phyloP scores from a whole-genome alignment of 2,113 vertebrate genomes.

The Hipposideros armiger region DNA sequence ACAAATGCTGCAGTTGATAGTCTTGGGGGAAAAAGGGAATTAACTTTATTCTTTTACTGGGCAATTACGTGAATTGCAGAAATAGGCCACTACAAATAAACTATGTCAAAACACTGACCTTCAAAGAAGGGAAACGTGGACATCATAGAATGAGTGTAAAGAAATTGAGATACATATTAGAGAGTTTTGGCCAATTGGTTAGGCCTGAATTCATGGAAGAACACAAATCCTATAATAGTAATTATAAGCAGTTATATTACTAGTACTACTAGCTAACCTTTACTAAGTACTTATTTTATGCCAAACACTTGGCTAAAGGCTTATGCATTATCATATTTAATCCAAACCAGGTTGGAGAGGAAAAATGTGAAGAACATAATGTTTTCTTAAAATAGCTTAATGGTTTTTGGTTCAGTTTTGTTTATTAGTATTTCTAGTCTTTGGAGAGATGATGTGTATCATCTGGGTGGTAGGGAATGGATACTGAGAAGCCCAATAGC shows the following conservation, averaged over 20 bases:
- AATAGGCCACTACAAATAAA: conserved; percentile 76
- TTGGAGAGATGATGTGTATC: not conserved
- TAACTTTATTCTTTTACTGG: conserved; percentile 80
- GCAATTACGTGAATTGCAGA: conserved; percentile 79
- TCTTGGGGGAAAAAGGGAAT: conserved; percentile 66
- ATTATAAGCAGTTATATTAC: conserved; percentile 25
- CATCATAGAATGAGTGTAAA: conserved; percentile 4
- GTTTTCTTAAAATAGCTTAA: conserved; percentile 27
- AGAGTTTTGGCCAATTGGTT: conserved; percentile 13
- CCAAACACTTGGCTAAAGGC: conserved; percentile 23
- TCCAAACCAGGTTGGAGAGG: conserved; percentile 30
- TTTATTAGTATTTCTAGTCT: not conserved
- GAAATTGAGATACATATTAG: conserved; percentile 36
- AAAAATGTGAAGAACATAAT: conserved; percentile 12
- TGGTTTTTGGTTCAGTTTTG: not conserved
- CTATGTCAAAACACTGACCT: conserved; percentile 77
- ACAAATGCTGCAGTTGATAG: conserved; percentile 68
- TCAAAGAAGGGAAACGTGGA: conserved; percentile 66
- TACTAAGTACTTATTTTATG: conserved; percentile 34
- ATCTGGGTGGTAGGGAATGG: not conserved
- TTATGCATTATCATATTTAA: conserved; percentile 52
- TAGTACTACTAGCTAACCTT: not conserved
- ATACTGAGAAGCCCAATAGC: not conserved
- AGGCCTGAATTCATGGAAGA: conserved; percentile 15
- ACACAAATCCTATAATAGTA: not conserved